phyloP scores from a whole-genome alignment of 2,113 vertebrate genomes.

The Datnioides undecimradiatus region DNA sequence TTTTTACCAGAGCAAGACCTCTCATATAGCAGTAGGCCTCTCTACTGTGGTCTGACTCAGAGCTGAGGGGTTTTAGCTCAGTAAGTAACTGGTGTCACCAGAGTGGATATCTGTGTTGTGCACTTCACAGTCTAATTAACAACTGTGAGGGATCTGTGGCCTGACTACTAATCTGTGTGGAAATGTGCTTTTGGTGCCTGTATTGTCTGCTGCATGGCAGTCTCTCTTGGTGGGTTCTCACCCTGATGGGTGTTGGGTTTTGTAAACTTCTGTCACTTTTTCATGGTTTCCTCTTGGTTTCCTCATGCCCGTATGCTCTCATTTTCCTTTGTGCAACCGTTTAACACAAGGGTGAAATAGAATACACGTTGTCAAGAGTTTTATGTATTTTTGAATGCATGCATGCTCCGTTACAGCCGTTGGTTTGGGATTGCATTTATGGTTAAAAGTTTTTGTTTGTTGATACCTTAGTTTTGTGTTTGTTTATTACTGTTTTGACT shows the following conservation, averaged over 20 bases:
- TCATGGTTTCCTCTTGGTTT: neutral
- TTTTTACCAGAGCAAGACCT: constrained; percentile 79
- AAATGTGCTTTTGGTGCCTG: constrained; percentile 37
- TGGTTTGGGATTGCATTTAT: constrained; percentile 25
- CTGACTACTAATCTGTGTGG: constrained; percentile 71
- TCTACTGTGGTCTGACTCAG: constrained; percentile 82
- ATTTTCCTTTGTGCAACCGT: constrained; percentile 35
- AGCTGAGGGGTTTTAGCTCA: constrained; percentile 72
- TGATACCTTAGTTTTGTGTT: constrained; percentile 11
- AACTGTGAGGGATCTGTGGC: constrained; percentile 35
- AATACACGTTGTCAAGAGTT: neutral
- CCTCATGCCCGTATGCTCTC: neutral
- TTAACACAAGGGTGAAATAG: constrained; percentile 16
- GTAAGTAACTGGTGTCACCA: constrained; percentile 78
- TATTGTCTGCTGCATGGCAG: constrained; percentile 48
- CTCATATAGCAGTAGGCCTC: constrained; percentile 80
- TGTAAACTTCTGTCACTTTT: constrained; percentile 5
- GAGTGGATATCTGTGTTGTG: constrained; percentile 39
- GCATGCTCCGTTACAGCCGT: constrained; percentile 40
- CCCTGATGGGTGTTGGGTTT: constrained; percentile 5
- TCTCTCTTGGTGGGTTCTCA: constrained; percentile 30
- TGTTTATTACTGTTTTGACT: neutral
- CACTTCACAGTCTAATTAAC: constrained; percentile 51
- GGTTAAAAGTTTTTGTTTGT: neutral
- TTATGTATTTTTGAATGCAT: constrained; percentile 29